Percentiles rank a stretch among this genome's conserved stretches.
Conservation (phyloP, 2,797 vertebrate genomes). For the Chloroceryle amazona region DNA sequence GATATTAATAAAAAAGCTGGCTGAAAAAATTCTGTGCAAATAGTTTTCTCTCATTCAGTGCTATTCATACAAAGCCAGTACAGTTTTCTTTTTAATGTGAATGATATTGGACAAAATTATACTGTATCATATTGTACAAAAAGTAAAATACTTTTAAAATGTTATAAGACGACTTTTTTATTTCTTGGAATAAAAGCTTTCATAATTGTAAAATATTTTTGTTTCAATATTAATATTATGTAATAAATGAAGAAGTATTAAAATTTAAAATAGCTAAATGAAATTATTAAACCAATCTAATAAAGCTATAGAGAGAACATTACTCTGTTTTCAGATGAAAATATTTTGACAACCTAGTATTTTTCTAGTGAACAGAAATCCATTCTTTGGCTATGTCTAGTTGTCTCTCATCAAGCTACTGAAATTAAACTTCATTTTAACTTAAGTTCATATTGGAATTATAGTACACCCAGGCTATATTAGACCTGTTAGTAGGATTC, state of each 20-base stretch:
- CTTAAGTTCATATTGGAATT: not conserved
- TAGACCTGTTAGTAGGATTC: not conserved
- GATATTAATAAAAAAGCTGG: not conserved
- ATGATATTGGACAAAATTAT: not conserved
- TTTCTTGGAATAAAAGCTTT: not conserved
- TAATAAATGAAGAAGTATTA: not conserved
- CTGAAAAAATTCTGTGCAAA: not conserved
- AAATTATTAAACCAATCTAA: not conserved
- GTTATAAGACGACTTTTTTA: not conserved
- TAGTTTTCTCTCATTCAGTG: not conserved
- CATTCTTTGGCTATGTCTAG: fast-evolving
- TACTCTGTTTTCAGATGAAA: not conserved
- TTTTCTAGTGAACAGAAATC: not conserved
- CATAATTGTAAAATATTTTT: not conserved
- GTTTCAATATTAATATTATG: not conserved
- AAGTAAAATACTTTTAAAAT: not conserved
- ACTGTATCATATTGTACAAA: not conserved
- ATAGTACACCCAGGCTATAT: not conserved
- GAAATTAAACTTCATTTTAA: not conserved
- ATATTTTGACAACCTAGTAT: not conserved
- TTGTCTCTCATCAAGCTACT: not conserved
- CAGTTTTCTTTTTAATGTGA: not conserved
- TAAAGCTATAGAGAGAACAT: not conserved
- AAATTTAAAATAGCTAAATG: not conserved
- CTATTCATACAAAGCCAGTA: not conserved